Evolutionary conservation across 1,140 invertebrate genomes (phyloP).

Genomic region (Ips typographus): DNA sequence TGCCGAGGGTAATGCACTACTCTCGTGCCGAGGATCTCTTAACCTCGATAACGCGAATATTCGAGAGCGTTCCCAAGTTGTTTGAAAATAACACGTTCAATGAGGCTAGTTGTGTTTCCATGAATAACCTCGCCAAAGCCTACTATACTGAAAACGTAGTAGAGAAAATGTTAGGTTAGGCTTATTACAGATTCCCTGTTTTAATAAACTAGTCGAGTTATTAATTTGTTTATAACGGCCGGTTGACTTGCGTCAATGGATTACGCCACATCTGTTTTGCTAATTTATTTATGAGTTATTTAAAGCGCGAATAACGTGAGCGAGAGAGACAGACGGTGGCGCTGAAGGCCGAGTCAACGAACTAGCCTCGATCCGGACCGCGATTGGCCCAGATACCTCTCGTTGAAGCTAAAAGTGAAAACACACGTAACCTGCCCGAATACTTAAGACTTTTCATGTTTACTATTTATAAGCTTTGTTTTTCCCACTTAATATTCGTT

Average conservation of each 20-base stretch:
- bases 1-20: constrained; percentile 50
- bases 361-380: constrained; percentile 45
- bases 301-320: constrained; percentile 10
- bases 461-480: no score
- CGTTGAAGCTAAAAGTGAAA: constrained; percentile 47
- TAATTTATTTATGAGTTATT: constrained; percentile 34
- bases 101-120: not conserved
- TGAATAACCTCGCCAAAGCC: not conserved
- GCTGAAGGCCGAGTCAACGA: constrained; percentile 51
- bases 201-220: not conserved
- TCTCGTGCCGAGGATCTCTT: constrained; percentile 37
- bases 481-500: not conserved
- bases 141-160: no score
- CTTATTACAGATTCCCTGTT: no score
- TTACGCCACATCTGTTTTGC: constrained; percentile 24
- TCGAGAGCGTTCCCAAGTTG: not conserved
- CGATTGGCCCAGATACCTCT: constrained; percentile 47
- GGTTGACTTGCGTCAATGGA: constrained; percentile 9
- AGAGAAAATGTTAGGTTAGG: no score
- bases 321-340: constrained; percentile 37
- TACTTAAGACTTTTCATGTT: not conserved
- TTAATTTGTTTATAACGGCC: constrained; percentile 19
- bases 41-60: constrained; percentile 42
- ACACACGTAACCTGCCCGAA: constrained; percentile 25
- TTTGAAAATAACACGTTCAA: not conserved